phyloP scores from a whole-genome alignment of 2,113 vertebrate species.

The Gymnarchus niloticus region DNA sequence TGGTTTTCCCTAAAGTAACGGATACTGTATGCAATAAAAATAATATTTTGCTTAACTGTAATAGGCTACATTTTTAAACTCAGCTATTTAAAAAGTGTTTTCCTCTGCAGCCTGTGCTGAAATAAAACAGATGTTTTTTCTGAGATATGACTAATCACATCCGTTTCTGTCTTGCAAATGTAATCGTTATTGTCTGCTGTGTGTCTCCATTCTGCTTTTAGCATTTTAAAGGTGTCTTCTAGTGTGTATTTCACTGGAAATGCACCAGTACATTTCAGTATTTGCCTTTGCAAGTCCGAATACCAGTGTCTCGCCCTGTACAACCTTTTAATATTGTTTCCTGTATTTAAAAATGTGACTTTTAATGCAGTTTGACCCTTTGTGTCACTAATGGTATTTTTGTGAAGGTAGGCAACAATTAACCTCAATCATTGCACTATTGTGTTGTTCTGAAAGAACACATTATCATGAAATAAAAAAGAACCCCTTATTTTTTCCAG shows the following conservation, averaged over 20 bases:
- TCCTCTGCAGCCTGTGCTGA: background rate
- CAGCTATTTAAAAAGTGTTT: background rate
- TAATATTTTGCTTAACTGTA: background rate
- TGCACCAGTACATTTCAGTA: background rate
- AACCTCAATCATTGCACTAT: background rate
- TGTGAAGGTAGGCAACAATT: background rate
- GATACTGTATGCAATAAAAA: background rate
- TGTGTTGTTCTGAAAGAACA: background rate
- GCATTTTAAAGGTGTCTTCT: background rate
- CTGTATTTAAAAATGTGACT: background rate
- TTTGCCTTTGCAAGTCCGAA: background rate
- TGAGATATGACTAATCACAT: background rate
- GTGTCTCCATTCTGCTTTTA: background rate
- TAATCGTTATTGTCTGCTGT: background rate
- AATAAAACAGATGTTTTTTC: background rate
- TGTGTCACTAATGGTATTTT: background rate
- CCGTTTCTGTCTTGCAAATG: background rate
- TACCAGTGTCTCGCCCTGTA: background rate
- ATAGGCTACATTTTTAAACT: background rate
- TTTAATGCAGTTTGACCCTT: background rate
- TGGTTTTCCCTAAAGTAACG: background rate
- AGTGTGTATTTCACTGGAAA: background rate
- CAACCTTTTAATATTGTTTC: background rate
- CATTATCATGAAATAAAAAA: background rate
- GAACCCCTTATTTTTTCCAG: background rate